Conservation (phyloP, 2,113 vertebrate species). For the Circaetus cinerascens region DNA sequence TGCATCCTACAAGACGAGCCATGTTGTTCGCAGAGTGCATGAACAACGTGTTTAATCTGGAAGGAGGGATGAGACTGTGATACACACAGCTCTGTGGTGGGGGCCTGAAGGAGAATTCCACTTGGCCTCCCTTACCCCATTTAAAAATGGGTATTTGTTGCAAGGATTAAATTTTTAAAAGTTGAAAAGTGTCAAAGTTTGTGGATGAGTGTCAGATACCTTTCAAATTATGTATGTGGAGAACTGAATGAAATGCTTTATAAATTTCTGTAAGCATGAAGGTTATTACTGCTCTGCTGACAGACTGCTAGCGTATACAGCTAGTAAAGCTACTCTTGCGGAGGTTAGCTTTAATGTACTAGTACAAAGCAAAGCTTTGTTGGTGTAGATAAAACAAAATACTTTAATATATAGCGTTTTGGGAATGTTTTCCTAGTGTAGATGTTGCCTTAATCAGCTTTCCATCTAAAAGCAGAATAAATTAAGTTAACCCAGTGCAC, state of each 20-base stretch:
- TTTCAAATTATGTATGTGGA: neutral
- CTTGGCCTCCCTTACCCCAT: neutral
- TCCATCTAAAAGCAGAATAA: neutral
- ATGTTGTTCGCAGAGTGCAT: neutral
- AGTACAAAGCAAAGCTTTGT: neutral
- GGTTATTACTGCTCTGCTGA: neutral
- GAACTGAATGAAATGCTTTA: neutral
- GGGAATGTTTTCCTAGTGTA: neutral
- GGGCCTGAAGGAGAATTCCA: neutral
- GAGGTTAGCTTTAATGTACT: neutral
- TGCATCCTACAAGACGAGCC: neutral
- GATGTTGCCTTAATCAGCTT: neutral
- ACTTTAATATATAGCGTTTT: neutral
- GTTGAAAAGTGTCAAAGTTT: neutral
- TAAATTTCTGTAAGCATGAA: neutral
- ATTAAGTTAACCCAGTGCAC: neutral
- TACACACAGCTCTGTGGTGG: neutral
- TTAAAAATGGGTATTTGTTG: neutral
- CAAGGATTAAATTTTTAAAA: neutral
- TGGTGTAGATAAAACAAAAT: neutral
- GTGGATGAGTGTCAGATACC: neutral
- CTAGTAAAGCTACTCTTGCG: neutral
- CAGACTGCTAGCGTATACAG: rapidly evolving
- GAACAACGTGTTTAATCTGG: neutral
- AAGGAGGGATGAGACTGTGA: neutral